These are phyloP conservation scores for Epiblema foenella DNA, from an alignment of 2,888 invertebrate species.

Conservation along the genomic window DNA sequence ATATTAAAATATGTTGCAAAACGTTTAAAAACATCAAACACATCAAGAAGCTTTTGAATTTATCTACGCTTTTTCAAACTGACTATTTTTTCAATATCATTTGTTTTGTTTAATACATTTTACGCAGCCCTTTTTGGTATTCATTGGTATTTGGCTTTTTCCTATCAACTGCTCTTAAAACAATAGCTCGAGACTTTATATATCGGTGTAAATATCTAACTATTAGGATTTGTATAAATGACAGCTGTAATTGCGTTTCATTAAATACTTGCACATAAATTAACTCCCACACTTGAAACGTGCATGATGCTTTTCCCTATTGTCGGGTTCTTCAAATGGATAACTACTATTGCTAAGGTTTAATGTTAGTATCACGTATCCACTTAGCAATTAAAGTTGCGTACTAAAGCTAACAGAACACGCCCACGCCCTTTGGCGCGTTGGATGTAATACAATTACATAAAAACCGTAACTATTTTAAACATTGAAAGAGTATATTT, in stretches of 20 bases:
- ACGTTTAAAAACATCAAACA: slow-evolving; percentile 10
- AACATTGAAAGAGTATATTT: neutral
- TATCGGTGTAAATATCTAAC: slow-evolving; percentile 1
- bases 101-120: neutral
- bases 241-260: slow-evolving; percentile 40
- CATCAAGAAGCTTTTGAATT: neutral
- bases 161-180: slow-evolving; percentile 4
- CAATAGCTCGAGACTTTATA: neutral
- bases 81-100: neutral
- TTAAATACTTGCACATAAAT: slow-evolving; percentile 39
- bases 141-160: slow-evolving; percentile 7
- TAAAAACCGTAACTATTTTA: neutral
- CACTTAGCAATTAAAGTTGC: slow-evolving; percentile 37
- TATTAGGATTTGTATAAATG: slow-evolving; percentile 19
- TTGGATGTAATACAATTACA: neutral
- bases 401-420: slow-evolving; percentile 38
- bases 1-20: neutral
- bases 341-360: slow-evolving; percentile 27
- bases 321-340: slow-evolving; percentile 32
- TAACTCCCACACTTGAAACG: slow-evolving; percentile 37
- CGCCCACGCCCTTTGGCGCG: slow-evolving; percentile 26
- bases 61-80: neutral
- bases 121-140: neutral
- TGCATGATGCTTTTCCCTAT: slow-evolving; percentile 34
- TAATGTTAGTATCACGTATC: slow-evolving; percentile 34